Conservation (phyloP, 2,888 invertebrate genomes). For the Pterostichus niger region DNA sequence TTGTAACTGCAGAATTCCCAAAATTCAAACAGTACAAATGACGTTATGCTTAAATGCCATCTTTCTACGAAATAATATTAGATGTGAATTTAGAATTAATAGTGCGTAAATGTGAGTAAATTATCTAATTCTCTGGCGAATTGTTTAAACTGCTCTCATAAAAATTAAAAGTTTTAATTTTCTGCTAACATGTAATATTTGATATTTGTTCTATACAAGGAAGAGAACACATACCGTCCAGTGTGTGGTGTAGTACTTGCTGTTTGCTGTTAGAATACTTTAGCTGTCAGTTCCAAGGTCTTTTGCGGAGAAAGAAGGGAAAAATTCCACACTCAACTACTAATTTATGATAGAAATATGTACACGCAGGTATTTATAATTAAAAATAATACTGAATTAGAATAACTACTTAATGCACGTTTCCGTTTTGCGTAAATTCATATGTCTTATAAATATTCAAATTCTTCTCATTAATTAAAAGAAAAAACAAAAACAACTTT, state of each 20-base stretch:
- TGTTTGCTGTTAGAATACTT: conserved; percentile 42
- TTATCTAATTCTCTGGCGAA: no score
- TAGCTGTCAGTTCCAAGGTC: conserved; percentile 31
- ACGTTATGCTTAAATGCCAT: no score
- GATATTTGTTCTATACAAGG: conserved; percentile 27
- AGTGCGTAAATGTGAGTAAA: no score
- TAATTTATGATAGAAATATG: conserved; percentile 43
- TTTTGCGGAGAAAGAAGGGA: conserved; percentile 36
- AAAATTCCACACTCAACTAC: conserved; percentile 36
- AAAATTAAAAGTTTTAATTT: conserved; percentile 5
- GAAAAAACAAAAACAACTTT: not conserved
- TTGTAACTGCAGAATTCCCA: no score
- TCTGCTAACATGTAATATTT: conserved; percentile 16
- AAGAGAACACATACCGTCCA: conserved; percentile 10
- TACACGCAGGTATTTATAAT: conserved; percentile 43
- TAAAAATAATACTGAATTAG: conserved; percentile 32
- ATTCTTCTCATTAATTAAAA: not conserved
- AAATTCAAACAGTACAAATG: no score
- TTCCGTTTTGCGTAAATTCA: conserved; percentile 43
- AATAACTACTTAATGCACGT: conserved; percentile 23
- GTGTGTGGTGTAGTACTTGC: conserved; percentile 6
- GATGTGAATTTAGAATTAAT: no score
- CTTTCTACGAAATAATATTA: no score
- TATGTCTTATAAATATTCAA: not conserved
- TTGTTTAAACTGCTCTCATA: not conserved